These are phyloP conservation scores for Plutomurus gul DNA, from an alignment of 1,140 invertebrate species.

Conservation along the genomic window DNA sequence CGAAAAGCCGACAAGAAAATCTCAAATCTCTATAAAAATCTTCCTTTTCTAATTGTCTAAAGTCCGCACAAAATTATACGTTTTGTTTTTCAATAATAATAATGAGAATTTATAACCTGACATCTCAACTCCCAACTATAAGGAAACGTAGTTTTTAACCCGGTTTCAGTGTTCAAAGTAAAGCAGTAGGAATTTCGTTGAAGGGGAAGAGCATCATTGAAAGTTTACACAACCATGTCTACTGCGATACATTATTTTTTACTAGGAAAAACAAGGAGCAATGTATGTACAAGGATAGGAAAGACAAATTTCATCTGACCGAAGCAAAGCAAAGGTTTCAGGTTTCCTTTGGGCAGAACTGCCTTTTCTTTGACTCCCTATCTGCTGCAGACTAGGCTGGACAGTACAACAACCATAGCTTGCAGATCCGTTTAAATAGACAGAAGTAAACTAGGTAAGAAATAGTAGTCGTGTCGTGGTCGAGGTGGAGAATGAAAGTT, in stretches of 20 bases:
- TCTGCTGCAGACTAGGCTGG: neutral
- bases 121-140: too few species aligned
- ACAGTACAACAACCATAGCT: neutral
- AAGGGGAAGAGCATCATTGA: too few species aligned
- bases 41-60: too few species aligned
- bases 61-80: constrained; percentile 7
- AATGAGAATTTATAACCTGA: too few species aligned
- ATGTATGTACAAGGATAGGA: neutral
- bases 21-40: too few species aligned
- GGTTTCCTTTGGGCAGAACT: neutral
- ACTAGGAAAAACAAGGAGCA: neutral
- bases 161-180: too few species aligned
- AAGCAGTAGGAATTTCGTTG: too few species aligned
- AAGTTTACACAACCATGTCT: neutral
- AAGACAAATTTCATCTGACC: neutral
- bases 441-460: neutral
- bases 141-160: too few species aligned
- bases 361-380: too few species aligned
- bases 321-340: neutral
- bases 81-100: neutral
- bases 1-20: neutral
- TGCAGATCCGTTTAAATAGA: neutral
- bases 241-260: neutral
- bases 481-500: neutral
- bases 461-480: neutral